Base-by-base conservation (phyloP, 2,888 invertebrate genomes). In the Ligdia adustata region DNA sequence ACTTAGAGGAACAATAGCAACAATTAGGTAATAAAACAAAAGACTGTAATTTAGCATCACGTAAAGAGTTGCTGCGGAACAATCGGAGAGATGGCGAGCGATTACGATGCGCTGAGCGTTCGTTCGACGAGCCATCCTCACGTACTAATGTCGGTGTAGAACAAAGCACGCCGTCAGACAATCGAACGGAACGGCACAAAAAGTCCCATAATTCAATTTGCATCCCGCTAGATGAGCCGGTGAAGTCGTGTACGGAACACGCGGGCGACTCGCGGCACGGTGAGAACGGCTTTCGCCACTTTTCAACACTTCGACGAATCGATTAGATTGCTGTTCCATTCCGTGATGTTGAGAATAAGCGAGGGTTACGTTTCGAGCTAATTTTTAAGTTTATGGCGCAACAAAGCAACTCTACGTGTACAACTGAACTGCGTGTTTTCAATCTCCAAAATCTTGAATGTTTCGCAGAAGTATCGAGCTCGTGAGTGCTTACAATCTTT, bases 181-280 rank as follows among this genome's bases (percentile, higher is more conserved):
- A 89, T 85, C 82, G 87, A 82, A 82, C 75, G 62, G 52, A 55
- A 55, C 57, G 66, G 69, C 72, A 82, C 79, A 89, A 89, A 87
- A 87, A 89, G 84, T 88, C 85, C 75, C 88, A 89, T 90, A 89
- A 90, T 89, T 89, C 84, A 88, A 90, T 90, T 89, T 90, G 89
- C 90, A 88, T 90, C 81, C 79, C 79, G 85, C 87, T 87, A 88
- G 85, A 87, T 78, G 79, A 79, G 72, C 75, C 77, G 77, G 76
- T 76, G 78, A 82, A 82, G 82, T 84, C 73, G 79, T 74, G 64
- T 72, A 80, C 78, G 75, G 78, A 62, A 60, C 81, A 83, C 83
- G 79, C 81, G 69, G 80, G 82, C 79, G 73, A 57, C n/a, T n/a
- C 35, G 31, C 18, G 53, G 69, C 68, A 52, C 64, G 75, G 69